These are phyloP conservation scores for Hypena proboscidalis DNA, from an alignment of 2,888 invertebrate genomes.

Conservation along the genomic window DNA sequence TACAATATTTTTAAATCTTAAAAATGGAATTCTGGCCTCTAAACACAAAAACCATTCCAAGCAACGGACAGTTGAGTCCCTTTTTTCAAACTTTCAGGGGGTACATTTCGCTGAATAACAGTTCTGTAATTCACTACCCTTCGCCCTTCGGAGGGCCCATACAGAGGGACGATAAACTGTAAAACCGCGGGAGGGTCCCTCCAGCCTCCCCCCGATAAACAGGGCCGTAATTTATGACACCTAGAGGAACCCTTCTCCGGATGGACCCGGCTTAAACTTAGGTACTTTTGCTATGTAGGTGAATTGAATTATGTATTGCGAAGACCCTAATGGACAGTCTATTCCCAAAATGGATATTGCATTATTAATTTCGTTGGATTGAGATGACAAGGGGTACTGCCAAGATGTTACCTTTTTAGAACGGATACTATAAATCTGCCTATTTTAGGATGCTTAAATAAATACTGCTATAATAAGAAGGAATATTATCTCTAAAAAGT, in stretches of 20 bases:
- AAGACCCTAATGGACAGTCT: constrained; percentile 38
- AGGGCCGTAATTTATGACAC: constrained; percentile 82
- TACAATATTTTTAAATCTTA: not conserved
- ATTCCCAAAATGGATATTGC: constrained; percentile 17
- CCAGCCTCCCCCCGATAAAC: constrained; percentile 76
- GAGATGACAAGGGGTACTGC: not conserved
- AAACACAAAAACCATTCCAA: constrained; percentile 27
- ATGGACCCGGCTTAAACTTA: constrained; percentile 52
- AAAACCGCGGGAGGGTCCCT: constrained; percentile 79
- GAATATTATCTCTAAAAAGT: too few relatives aligned
- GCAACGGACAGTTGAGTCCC: constrained; percentile 47
- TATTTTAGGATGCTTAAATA: too few relatives aligned
- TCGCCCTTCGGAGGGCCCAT: constrained; percentile 66
- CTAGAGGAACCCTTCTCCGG: constrained; percentile 67
- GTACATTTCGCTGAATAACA: constrained; percentile 74
- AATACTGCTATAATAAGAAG: too few relatives aligned
- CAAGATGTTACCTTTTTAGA: not conserved
- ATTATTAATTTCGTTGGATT: constrained; percentile 3
- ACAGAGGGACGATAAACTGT: constrained; percentile 80
- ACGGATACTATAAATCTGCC: not conserved
- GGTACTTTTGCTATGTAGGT: constrained; percentile 36
- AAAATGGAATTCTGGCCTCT: constrained; percentile 9
- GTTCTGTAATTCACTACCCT: constrained; percentile 72
- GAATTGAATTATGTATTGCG: constrained; percentile 44
- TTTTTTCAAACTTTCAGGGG: constrained; percentile 56